These are phyloP conservation scores for Frieseomelitta varia DNA, from an alignment of 1,140 invertebrate genomes.

Conservation along the genomic window DNA sequence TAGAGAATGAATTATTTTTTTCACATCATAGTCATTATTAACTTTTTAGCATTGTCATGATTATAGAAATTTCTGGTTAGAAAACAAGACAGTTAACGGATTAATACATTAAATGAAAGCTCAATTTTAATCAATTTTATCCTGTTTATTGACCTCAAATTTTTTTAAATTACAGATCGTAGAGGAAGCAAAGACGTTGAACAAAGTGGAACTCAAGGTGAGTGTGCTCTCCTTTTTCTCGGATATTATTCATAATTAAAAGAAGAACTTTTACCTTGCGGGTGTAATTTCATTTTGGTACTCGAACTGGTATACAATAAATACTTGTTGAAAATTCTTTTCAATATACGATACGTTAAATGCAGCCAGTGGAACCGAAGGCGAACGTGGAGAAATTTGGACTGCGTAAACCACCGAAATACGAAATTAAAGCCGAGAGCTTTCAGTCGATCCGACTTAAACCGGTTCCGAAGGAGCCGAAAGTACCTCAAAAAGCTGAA, in stretches of 20 bases:
- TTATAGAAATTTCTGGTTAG: no score
- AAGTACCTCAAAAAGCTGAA: conserved; percentile 79
- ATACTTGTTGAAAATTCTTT: not conserved
- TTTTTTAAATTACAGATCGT: conserved; percentile 48
- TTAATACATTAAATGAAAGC: not conserved
- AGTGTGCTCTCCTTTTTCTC: conserved; percentile 41
- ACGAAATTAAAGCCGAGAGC: conserved; percentile 83
- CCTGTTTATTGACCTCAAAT: no score
- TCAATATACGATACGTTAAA: conserved; percentile 57
- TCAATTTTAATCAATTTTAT: not conserved
- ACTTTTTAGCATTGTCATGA: no score
- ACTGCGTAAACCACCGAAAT: conserved; percentile 83
- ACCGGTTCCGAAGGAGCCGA: conserved; percentile 82
- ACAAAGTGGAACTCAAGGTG: conserved; percentile 78
- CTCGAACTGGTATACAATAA: not conserved
- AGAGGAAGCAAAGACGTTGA: conserved; percentile 73
- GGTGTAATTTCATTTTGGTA: conserved; percentile 2
- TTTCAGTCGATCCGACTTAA: conserved; percentile 85
- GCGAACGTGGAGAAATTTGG: conserved; percentile 72
- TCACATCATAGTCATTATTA: no score
- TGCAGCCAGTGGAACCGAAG: conserved; percentile 76
- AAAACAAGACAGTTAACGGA: not conserved
- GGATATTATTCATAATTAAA: not conserved
- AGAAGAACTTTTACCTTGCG: not conserved
- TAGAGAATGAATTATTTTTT: no score